Evolutionary conservation across 2,888 invertebrate species (phyloP).

Genomic region (Abscondita cerata): DNA sequence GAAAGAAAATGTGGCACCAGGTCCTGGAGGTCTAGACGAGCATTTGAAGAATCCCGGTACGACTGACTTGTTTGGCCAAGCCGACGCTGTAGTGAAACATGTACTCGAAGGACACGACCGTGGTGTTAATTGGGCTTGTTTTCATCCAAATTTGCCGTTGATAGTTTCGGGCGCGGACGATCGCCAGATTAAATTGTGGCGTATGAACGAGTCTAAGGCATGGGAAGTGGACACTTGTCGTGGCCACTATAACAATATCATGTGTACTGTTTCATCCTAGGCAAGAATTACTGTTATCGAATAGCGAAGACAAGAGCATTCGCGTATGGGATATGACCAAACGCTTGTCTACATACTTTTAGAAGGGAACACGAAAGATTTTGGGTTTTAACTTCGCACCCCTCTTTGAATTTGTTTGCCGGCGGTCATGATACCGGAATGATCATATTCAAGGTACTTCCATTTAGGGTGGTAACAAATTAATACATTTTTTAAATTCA

Average conservation of each 20-base stretch:
- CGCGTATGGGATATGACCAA: constrained; percentile 99
- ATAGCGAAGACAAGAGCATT: constrained; percentile 97
- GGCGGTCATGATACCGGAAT: constrained; percentile 99
- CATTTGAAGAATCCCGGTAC: constrained; percentile 83
- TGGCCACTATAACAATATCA: constrained; percentile 99
- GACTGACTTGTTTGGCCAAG: constrained; percentile 95
- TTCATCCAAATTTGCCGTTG: constrained; percentile 93
- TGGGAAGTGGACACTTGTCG: constrained; percentile 99
- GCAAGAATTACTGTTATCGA: constrained; percentile 94
- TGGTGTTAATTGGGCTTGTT: constrained; percentile 98
- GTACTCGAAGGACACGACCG: constrained; percentile 94
- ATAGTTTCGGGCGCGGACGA: constrained; percentile 99
- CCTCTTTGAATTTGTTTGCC: constrained; percentile 94
- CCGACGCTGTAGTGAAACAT: constrained; percentile 92
- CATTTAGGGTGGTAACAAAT: constrained; percentile 2
- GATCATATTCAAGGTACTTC: constrained; percentile 77
- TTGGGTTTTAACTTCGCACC: constrained; percentile 97
- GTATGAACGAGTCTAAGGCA: constrained; percentile 92
- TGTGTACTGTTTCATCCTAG: constrained; percentile 97
- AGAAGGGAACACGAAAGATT: constrained; percentile 96
- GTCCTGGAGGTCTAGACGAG: constrained; percentile 89
- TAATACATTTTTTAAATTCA: constrained; percentile 48
- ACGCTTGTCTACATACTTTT: constrained; percentile 87
- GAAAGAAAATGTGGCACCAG: constrained; percentile 99
- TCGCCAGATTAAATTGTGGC: constrained; percentile 95